phyloP scores from a whole-genome alignment of 2,888 invertebrate species.

The Crematogaster levior region DNA sequence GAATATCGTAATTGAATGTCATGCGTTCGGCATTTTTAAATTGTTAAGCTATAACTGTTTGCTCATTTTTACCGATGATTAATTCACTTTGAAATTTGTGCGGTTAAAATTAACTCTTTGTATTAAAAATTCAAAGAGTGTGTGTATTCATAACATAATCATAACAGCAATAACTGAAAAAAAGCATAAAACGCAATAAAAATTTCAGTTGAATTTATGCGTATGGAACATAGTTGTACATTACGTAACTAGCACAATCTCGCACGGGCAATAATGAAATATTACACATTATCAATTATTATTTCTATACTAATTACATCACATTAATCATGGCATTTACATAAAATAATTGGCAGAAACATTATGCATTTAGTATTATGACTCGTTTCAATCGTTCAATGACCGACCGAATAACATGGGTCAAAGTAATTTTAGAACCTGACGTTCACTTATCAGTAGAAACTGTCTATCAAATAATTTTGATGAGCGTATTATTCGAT shows the following conservation, averaged over 20 bases:
- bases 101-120: not conserved
- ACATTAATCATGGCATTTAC: constrained; percentile 26
- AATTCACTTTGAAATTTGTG: not conserved
- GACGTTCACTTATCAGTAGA: constrained; percentile 66
- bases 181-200: not conserved
- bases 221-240: not conserved
- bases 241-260: not conserved
- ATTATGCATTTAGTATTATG: not conserved
- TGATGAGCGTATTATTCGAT: constrained; percentile 77
- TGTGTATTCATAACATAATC: not conserved
- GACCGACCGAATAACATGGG: constrained; percentile 68
- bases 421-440: constrained; percentile 72
- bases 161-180: not conserved
- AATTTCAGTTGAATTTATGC: not conserved
- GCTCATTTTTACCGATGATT: not conserved
- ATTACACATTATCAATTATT: constrained; percentile 14
- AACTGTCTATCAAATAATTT: constrained; percentile 77
- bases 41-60: constrained; percentile 4
- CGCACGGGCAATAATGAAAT: not conserved
- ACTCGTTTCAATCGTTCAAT: constrained; percentile 64
- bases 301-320: constrained; percentile 28
- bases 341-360: not conserved
- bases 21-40: not conserved
- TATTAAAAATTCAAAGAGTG: not conserved
- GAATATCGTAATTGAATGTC: constrained; percentile 35